Evolutionary conservation across 2,797 vertebrate genomes (phyloP), one percentile per base, ranked within the genome.

Genomic region (Myiotriccus ornatus): DNA sequence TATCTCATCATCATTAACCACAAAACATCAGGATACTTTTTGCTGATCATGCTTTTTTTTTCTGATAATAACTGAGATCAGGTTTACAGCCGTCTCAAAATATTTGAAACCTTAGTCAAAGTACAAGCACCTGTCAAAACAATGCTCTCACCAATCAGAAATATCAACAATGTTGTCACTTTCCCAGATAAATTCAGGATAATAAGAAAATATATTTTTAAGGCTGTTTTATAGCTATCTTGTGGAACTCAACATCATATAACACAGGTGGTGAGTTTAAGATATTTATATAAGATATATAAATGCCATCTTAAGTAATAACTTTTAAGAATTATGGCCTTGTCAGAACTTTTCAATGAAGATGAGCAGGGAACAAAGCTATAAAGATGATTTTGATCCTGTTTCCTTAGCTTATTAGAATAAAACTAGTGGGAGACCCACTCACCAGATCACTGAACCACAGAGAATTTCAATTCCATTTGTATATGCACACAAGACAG

Each of bases 251-350:
- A 84, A n/a, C 18, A 52, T 34, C 4, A 3, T 57, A 52, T n/a
- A 62, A 70, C 12, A 53, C 14, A 59, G 39, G 17, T 81, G 44
- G 12, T 49, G n/a, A 75, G 4, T 71, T 80, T 65, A 59, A 81
- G 65, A 4, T 52, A 89, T 64, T 92, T n/a, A n/a, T n/a, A n/a
- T n/a, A n/a, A n/a, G n/a, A n/a, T n/a, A n/a, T n/a, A n/a, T n/a
- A n/a, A 94, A 92, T 95, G 52, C 2, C 85, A 70, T 65, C 47
- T 92, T 75, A 89, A 83, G 68, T 9, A 91, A 41, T 75, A 89
- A 21, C 79, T 49, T 59, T 92, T 35, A 90, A 79, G 63, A 67
- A 70, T 52, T 81, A 60, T 62, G 37, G 5, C 9, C 16, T 79
- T 80, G 35, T 80, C 49, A 84, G 28, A 89, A 75, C 3, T 73